These are phyloP conservation scores for Chaetorhynchus papuensis DNA, from an alignment of 2,113 vertebrate species.

Conservation along the genomic window DNA sequence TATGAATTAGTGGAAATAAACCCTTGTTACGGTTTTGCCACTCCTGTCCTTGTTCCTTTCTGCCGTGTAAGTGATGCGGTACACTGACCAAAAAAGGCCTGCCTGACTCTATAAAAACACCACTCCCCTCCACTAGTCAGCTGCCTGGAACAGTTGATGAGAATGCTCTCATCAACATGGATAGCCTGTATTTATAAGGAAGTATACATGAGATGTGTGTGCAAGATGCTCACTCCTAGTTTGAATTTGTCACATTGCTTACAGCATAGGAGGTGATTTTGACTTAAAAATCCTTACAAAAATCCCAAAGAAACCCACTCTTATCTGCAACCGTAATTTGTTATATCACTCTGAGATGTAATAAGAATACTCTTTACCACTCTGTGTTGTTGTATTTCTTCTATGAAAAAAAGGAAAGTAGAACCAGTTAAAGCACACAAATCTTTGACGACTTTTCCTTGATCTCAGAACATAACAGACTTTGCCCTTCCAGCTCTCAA, in stretches of 20 bases:
- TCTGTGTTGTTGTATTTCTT: background rate
- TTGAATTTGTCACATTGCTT: background rate
- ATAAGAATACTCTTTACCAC: background rate
- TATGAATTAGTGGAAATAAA: background rate
- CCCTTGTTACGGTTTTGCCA: rapidly evolving
- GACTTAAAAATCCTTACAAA: background rate
- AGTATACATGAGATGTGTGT: rapidly evolving
- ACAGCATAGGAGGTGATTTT: background rate
- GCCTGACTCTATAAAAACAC: background rate
- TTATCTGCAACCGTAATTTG: background rate
- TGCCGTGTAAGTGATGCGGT: background rate
- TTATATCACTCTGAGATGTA: background rate
- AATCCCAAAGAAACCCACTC: background rate
- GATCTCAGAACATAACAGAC: background rate
- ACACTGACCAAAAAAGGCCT: background rate
- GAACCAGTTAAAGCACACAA: background rate
- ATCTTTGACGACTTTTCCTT: background rate
- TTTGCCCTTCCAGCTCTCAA: background rate
- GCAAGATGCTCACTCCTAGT: background rate
- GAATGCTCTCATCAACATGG: background rate
- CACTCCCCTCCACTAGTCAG: background rate
- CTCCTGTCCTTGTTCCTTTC: background rate
- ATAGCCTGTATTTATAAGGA: background rate
- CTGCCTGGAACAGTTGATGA: background rate
- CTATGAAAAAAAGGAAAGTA: background rate